phyloP scores from a whole-genome alignment of 2,113 vertebrate species.

The Pseudopodoces humilis region DNA sequence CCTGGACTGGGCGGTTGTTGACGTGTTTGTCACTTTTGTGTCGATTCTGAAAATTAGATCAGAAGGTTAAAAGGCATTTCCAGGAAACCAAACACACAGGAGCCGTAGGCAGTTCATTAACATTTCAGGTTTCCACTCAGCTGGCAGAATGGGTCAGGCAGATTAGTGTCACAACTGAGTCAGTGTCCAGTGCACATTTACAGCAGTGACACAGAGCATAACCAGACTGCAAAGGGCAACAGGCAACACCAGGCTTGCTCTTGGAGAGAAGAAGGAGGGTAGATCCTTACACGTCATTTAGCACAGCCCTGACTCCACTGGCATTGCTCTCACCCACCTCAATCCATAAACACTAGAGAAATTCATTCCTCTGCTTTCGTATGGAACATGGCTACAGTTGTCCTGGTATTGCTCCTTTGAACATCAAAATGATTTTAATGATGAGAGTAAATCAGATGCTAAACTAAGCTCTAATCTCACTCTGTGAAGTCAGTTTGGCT shows the following conservation, averaged over 20 bases:
- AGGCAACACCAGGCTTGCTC: accelerated
- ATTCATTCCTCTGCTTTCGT: neutral
- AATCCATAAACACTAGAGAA: neutral
- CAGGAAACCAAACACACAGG: neutral
- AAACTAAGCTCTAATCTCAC: neutral
- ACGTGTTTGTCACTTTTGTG: conserved; percentile 89
- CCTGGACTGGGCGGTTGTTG: conserved; percentile 87
- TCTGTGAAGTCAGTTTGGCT: accelerated
- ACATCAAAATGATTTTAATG: neutral
- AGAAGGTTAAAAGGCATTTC: neutral
- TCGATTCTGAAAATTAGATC: conserved; percentile 81
- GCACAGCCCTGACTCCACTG: neutral
- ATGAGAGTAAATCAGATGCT: neutral
- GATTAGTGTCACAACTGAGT: neutral
- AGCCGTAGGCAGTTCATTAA: neutral
- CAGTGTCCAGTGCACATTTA: neutral
- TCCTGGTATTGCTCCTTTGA: neutral
- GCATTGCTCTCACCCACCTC: neutral
- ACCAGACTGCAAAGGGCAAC: neutral
- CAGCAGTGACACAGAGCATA: neutral
- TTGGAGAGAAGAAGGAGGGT: neutral
- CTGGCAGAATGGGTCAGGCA: neutral
- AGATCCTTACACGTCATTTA: neutral
- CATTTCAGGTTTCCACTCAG: neutral
- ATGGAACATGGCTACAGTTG: neutral